Evolutionary conservation across 2,888 invertebrate genomes (phyloP), one percentile per base, ranked within the genome.

Genomic region (Pollenia griseotomentosa): DNA sequence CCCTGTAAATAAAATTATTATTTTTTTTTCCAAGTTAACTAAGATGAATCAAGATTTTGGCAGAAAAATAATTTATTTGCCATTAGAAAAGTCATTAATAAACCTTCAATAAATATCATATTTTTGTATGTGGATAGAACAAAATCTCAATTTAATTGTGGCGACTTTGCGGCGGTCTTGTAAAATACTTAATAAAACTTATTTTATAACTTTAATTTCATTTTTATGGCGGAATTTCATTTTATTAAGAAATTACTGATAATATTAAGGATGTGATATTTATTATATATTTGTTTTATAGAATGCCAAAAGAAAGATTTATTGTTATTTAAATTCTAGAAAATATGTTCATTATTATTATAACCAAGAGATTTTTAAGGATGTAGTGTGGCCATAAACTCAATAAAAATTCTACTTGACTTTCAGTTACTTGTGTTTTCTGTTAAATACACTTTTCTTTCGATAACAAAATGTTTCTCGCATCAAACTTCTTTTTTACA

Each of bases 111-210:
- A 40, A 63, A 42, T 42, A 42, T 23, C 57, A 23, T 23, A n/a
- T 40, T 61, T 42, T 61, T 61, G n/a, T n/a, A n/a, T 63, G n/a
- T 40, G 3, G 42, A 42, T 14, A 23, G 6, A 23, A 11, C 9
- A 57, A 57, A 57, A 19, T 3, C 1, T 23, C 19, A 57, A 40
- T 59, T 65, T 46, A 46, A 65, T 65, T 46, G 65, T 65, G 65
- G 65, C 65, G 65, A 46, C 65, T 44, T 46, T 19, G 11, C 46
- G 65, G 19, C 46, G 23, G 65, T 46, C 16, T 44, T 65, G 2
- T 19, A 19, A 65, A 16, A 46, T 12, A 44, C 46, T 11, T 46
- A 44, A 65, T 46, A 46, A 65, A 65, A 19, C 16, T 44, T 46
- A 19, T 65, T 46, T 65, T 19, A 65, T 65, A 9, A 46, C 46